Evolutionary conservation across 2,797 vertebrate species (phyloP).

Genomic region (Sebastes iracundus): DNA sequence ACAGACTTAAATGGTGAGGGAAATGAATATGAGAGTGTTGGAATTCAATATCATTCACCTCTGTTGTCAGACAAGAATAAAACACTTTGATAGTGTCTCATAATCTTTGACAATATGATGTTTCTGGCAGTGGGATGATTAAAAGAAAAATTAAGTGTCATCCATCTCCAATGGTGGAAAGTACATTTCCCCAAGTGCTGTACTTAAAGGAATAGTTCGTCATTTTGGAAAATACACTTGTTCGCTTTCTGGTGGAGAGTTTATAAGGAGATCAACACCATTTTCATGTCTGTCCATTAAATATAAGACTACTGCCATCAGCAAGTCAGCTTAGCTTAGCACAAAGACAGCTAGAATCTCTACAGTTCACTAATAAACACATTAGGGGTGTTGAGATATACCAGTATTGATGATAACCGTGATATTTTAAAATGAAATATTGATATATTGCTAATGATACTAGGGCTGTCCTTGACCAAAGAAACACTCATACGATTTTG

Average conservation of each 20-base stretch:
- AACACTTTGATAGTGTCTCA: not conserved
- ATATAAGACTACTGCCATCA: not conserved
- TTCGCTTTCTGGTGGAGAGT: not conserved
- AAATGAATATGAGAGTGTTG: constrained; percentile 31
- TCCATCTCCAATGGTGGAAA: not conserved
- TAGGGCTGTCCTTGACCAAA: too few relatives aligned
- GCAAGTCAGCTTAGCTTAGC: not conserved
- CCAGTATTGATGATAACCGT: not conserved
- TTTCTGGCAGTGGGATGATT: constrained; percentile 9
- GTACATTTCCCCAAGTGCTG: not conserved
- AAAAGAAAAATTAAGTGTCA: constrained; percentile 7
- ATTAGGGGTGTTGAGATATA: not conserved
- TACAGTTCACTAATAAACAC: not conserved
- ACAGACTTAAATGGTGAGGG: constrained; percentile 25
- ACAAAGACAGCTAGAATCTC: not conserved
- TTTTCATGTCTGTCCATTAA: not conserved
- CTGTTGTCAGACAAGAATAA: constrained; percentile 21
- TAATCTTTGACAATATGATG: constrained; percentile 4
- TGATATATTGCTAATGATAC: not conserved
- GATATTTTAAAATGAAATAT: not conserved
- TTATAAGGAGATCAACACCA: not conserved
- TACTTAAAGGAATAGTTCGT: not conserved
- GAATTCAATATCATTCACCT: constrained; percentile 38
- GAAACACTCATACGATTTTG: too few relatives aligned
- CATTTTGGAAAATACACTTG: not conserved